A percentile compares a stretch with the other conserved stretches of the same genome.
phyloP scores from a whole-genome alignment of 2,888 invertebrate genomes.

The Platycnemis pennipes region DNA sequence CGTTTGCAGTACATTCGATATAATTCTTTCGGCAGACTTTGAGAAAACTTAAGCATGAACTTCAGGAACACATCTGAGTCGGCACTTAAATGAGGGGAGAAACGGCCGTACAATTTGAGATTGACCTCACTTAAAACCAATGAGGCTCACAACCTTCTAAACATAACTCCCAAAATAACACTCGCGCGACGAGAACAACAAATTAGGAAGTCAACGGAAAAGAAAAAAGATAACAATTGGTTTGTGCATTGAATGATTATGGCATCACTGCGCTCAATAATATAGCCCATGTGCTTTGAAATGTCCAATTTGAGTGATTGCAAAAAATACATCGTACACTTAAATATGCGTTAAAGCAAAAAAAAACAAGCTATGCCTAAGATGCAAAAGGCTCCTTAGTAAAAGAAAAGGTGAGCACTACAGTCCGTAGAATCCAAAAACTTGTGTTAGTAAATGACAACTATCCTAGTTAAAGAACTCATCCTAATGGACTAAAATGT shows the following conservation, averaged over 20 bases:
- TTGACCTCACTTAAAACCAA: too few species aligned
- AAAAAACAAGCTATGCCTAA: slow-evolving; percentile 57
- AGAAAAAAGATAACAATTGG: neutral
- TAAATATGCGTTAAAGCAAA: slow-evolving; percentile 56
- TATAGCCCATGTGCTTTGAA: slow-evolving; percentile 15
- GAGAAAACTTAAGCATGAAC: too few species aligned
- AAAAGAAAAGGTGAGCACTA: slow-evolving; percentile 49
- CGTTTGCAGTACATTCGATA: neutral
- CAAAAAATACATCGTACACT: slow-evolving; percentile 42
- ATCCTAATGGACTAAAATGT: slow-evolving; percentile 55
- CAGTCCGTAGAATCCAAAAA: slow-evolving; percentile 32
- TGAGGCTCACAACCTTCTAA: too few species aligned
- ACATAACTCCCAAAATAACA: neutral
- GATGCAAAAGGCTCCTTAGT: slow-evolving; percentile 45
- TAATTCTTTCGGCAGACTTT: too few species aligned
- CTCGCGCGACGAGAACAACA: neutral
- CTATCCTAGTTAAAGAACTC: slow-evolving; percentile 62
- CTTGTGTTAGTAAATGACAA: slow-evolving; percentile 53
- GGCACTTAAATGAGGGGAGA: too few species aligned
- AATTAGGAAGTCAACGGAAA: neutral
- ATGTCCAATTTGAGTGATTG: slow-evolving; percentile 31
- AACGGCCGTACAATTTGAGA: too few species aligned
- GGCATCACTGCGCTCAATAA: neutral
- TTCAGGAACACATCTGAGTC: too few species aligned
- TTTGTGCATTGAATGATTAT: slow-evolving; percentile 35